Evolutionary conservation across 2,888 invertebrate species (phyloP).

Genomic region (Drosophila yooni): DNA sequence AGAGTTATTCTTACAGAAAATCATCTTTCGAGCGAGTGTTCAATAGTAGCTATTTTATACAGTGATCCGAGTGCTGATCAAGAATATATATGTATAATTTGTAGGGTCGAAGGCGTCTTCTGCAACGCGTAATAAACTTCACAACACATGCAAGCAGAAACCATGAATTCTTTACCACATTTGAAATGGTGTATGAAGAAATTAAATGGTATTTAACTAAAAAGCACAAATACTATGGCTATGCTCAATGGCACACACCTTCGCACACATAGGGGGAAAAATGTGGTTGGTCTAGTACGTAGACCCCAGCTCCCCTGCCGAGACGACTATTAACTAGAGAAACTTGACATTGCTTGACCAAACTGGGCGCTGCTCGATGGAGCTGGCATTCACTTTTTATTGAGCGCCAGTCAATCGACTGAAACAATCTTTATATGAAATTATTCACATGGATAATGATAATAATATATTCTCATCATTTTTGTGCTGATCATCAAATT

Average conservation of each 20-base stretch:
- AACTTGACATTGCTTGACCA: constrained; percentile 75
- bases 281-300: constrained; percentile 44
- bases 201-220: background rate
- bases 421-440: constrained; percentile 47
- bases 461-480: constrained; percentile 37
- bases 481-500: constrained; percentile 37
- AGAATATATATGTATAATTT: background rate
- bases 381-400: constrained; percentile 71
- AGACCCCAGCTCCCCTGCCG: constrained; percentile 3
- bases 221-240: constrained; percentile 3
- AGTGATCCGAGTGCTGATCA: background rate
- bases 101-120: too few species aligned
- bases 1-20: background rate
- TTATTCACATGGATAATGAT: constrained; percentile 51
- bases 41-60: background rate
- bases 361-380: constrained; percentile 32
- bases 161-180: background rate
- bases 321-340: constrained; percentile 36
- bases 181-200: background rate
- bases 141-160: background rate
- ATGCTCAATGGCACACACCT: constrained; percentile 31
- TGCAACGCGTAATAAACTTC: background rate
- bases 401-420: constrained; percentile 33
- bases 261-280: constrained; percentile 12
- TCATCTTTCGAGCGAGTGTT: background rate